phyloP scores from a whole-genome alignment of 2,113 vertebrate genomes.

The Coregonus clupeaformis region DNA sequence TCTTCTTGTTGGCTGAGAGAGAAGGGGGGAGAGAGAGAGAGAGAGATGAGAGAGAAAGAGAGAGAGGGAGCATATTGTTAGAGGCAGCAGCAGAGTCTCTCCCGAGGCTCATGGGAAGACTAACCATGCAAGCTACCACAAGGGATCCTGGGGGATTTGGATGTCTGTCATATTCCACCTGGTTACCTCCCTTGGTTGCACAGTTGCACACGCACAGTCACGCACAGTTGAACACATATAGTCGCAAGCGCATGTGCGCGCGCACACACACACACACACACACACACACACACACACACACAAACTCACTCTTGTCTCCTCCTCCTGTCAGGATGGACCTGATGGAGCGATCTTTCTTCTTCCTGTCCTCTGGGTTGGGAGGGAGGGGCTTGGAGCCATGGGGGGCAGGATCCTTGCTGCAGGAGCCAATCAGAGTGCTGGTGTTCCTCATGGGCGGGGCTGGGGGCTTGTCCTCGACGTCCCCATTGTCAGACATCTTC shows the following conservation, averaged over 20 bases:
- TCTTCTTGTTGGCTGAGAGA: slow-evolving; percentile 88
- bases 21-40: neutral
- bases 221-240: too few relatives aligned
- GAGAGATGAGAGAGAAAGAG: neutral
- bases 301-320: slow-evolving; percentile 88
- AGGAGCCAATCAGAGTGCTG: slow-evolving; percentile 92
- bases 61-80: neutral
- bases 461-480: slow-evolving; percentile 93
- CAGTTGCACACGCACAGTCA: neutral
- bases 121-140: slow-evolving; percentile 8
- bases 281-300: neutral
- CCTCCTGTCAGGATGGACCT: slow-evolving; percentile 86
- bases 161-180: too few relatives aligned
- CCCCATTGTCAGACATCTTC: slow-evolving; percentile 96
- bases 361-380: slow-evolving; percentile 95
- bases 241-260: too few relatives aligned
- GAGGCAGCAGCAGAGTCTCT: slow-evolving; percentile 1
- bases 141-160: slow-evolving; percentile 32
- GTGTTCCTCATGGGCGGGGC: slow-evolving; percentile 97
- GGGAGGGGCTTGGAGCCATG: slow-evolving; percentile 95
- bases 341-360: slow-evolving; percentile 90
- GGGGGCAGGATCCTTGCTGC: slow-evolving; percentile 83
- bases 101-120: neutral
- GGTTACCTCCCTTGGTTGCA: too few relatives aligned
- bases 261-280: neutral